phyloP scores from a whole-genome alignment of 2,888 invertebrate genomes.

The Troides helena region DNA sequence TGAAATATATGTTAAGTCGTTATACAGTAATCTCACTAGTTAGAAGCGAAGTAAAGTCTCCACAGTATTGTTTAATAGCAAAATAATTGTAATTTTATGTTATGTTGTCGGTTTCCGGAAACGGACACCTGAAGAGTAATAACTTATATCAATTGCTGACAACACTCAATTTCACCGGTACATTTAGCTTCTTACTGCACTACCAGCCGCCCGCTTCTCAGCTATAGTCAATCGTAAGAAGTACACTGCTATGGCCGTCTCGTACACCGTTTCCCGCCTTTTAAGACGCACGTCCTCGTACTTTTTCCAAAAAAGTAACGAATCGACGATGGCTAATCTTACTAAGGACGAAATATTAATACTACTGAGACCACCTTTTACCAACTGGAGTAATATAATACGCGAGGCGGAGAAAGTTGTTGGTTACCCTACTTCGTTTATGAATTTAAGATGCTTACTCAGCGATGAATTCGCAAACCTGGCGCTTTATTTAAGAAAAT shows the following conservation, averaged over 20 bases:
- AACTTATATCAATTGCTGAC: constrained; percentile 9
- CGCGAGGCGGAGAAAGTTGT: constrained; percentile 77
- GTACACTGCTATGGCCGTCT: constrained; percentile 52
- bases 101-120: no score
- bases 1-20: no score
- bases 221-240: constrained; percentile 35
- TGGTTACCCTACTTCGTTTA: constrained; percentile 81
- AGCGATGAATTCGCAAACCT: constrained; percentile 82
- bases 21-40: no score
- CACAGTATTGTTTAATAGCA: no score
- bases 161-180: constrained; percentile 25
- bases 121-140: no score
- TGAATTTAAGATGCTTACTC: constrained; percentile 79
- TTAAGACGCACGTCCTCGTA: constrained; percentile 59
- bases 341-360: constrained; percentile 73
- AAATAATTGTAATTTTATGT: no score
- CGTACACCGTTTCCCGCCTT: constrained; percentile 63
- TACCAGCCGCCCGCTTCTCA: constrained; percentile 30
- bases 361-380: constrained; percentile 66
- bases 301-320: constrained; percentile 67
- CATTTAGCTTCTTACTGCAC: constrained; percentile 28
- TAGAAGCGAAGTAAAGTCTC: no score
- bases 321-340: constrained; percentile 70
- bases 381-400: constrained; percentile 73
- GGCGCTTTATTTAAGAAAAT: constrained; percentile 73